phyloP scores from a whole-genome alignment of 92 coral and sea anemone genomes.

The Bergia sp. region DNA sequence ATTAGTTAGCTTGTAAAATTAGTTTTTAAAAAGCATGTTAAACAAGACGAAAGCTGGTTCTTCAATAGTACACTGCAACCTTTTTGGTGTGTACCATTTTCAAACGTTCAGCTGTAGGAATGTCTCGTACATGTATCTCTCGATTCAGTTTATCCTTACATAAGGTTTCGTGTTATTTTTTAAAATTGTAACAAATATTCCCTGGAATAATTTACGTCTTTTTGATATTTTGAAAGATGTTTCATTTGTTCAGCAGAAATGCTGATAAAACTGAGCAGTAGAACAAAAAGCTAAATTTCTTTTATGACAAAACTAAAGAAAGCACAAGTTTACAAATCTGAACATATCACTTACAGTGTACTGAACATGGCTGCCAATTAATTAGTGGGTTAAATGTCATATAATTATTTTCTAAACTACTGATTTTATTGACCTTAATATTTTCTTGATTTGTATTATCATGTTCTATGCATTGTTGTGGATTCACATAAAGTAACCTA shows the following conservation, averaged over 20 bases:
- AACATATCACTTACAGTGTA: too few species aligned
- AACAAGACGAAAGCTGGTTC: not conserved
- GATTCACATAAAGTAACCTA: not conserved
- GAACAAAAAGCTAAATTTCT: not conserved
- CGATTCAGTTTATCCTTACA: not conserved
- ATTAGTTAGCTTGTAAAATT: too few species aligned
- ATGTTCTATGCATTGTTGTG: too few species aligned
- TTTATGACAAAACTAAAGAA: not conserved
- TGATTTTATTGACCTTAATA: not conserved
- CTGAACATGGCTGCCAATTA: too few species aligned
- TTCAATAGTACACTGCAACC: not conserved
- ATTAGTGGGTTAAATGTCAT: not conserved
- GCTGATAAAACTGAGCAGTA: not conserved
- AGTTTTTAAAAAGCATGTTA: not conserved
- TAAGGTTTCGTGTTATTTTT: not conserved
- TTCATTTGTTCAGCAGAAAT: not conserved
- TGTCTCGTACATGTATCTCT: not conserved
- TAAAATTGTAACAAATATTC: not conserved
- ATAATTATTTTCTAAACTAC: not conserved
- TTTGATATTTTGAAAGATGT: conserved; percentile 18
- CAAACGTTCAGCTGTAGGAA: not conserved
- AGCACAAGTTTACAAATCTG: not conserved
- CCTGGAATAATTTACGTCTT: not conserved
- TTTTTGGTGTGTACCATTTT: not conserved
- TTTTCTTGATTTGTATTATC: not conserved